Conservation (phyloP, 2,888 invertebrate genomes). For the Anarsia innoxiella region DNA sequence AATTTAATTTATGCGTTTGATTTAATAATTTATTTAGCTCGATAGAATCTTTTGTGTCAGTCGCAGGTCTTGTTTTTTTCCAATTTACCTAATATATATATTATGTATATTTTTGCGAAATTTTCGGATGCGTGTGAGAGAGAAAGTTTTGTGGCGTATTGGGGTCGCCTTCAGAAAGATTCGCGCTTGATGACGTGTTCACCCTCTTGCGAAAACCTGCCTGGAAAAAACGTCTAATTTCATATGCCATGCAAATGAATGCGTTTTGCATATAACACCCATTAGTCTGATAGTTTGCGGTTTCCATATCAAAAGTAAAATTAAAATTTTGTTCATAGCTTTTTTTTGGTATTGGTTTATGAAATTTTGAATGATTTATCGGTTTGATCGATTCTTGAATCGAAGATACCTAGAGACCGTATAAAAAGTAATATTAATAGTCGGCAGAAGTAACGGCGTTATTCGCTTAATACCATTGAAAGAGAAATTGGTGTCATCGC, state of each 20-base stretch:
- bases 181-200: constrained; percentile 45
- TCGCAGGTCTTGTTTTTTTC: too few relatives aligned
- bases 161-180: constrained; percentile 30
- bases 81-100: too few relatives aligned
- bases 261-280: constrained; percentile 1
- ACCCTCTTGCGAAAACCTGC: constrained; percentile 41
- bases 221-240: constrained; percentile 18
- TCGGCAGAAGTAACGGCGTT: background rate
- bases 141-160: constrained; percentile 51
- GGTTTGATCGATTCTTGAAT: too few relatives aligned
- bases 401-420: too few relatives aligned
- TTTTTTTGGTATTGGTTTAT: too few relatives aligned
- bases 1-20: too few relatives aligned
- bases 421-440: too few relatives aligned
- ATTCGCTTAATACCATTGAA: constrained; percentile 36
- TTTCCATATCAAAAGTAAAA: background rate
- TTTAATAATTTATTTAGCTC: too few relatives aligned
- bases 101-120: background rate
- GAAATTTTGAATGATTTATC: too few relatives aligned
- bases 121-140: constrained; percentile 31
- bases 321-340: too few relatives aligned
- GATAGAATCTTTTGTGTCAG: too few relatives aligned
- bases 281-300: background rate
- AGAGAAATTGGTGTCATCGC: constrained; percentile 72
- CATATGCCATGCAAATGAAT: constrained; percentile 1